Percentiles rank a stretch among this genome's conserved stretches.
These are phyloP conservation scores for Fragum fragum DNA, from an alignment of 2,888 invertebrate species.

Conservation along the genomic window DNA sequence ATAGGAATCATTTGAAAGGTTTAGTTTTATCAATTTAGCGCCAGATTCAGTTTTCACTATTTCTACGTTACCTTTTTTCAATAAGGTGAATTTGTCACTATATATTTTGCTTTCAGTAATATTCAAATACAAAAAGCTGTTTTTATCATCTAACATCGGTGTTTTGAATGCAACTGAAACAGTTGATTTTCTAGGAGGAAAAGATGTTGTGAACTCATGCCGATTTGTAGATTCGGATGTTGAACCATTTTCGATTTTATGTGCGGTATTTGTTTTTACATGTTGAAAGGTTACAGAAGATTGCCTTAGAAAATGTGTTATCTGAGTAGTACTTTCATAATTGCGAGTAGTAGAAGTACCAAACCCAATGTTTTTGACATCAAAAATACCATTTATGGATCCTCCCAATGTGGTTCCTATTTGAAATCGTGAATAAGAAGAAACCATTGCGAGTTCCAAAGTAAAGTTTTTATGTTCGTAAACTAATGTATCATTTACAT, in stretches of 20 bases:
- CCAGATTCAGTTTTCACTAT: neutral
- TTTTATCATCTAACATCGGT: too few species aligned
- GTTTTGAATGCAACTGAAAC: too few species aligned
- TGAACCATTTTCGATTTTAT: too few species aligned
- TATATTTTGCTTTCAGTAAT: slow-evolving; percentile 12
- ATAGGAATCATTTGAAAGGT: neutral
- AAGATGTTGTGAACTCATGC: too few species aligned
- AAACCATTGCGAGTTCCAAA: neutral
- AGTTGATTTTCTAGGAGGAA: too few species aligned
- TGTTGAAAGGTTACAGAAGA: too few species aligned
- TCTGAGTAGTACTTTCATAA: too few species aligned
- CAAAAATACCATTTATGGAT: neutral
- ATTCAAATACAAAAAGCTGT: slow-evolving; percentile 4
- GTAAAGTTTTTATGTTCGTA: neutral
- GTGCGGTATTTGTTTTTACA: too few species aligned
- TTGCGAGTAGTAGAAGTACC: neutral
- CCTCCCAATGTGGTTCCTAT: neutral
- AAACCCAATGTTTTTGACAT: neutral
- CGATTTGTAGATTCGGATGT: too few species aligned
- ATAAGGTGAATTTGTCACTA: neutral
- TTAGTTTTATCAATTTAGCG: slow-evolving; percentile 14
- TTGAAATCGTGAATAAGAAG: neutral
- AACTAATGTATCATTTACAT: neutral
- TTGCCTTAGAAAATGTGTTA: too few species aligned
- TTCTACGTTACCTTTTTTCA: slow-evolving; percentile 6